Evolutionary conservation across 2,888 invertebrate species (phyloP).

Genomic region (Nemapogon koenigi): DNA sequence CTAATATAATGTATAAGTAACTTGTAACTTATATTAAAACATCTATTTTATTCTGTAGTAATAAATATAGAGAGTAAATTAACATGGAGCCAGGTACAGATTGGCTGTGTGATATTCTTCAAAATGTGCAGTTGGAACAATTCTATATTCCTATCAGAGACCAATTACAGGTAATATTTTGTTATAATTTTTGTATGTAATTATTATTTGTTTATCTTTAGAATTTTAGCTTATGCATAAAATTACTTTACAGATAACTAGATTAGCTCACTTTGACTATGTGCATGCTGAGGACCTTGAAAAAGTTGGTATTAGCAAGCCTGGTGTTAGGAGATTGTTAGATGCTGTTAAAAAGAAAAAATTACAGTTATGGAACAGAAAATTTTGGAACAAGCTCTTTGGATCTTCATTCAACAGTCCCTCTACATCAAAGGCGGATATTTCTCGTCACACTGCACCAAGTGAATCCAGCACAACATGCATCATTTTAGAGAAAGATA

Average conservation of each 20-base stretch:
- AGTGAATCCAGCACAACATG: slow-evolving; percentile 68
- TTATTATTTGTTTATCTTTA: slow-evolving; percentile 6
- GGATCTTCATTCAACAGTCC: slow-evolving; percentile 46
- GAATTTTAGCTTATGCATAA: not conserved
- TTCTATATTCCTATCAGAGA: slow-evolving; percentile 90
- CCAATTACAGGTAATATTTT: slow-evolving; percentile 77
- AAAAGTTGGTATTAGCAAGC: slow-evolving; percentile 92
- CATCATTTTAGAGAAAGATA: slow-evolving; percentile 84
- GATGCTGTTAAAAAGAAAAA: slow-evolving; percentile 92
- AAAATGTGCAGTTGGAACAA: slow-evolving; percentile 90
- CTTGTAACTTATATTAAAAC: no score
- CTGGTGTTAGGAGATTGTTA: slow-evolving; percentile 87
- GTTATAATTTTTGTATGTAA: slow-evolving; percentile 7
- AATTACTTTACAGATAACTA: slow-evolving; percentile 72
- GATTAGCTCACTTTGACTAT: slow-evolving; percentile 95
- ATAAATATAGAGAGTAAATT: slow-evolving; percentile 1
- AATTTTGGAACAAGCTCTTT: slow-evolving; percentile 82
- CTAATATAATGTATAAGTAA: no score
- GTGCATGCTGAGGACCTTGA: slow-evolving; percentile 95
- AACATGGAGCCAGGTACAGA: slow-evolving; percentile 67
- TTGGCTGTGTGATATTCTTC: slow-evolving; percentile 85
- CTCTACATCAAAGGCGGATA: slow-evolving; percentile 44
- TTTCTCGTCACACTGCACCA: slow-evolving; percentile 40
- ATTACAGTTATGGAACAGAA: slow-evolving; percentile 80
- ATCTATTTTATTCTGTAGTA: no score